Base-by-base conservation (phyloP, 1,140 invertebrate genomes). In the Dreissena rostriformis region DNA sequence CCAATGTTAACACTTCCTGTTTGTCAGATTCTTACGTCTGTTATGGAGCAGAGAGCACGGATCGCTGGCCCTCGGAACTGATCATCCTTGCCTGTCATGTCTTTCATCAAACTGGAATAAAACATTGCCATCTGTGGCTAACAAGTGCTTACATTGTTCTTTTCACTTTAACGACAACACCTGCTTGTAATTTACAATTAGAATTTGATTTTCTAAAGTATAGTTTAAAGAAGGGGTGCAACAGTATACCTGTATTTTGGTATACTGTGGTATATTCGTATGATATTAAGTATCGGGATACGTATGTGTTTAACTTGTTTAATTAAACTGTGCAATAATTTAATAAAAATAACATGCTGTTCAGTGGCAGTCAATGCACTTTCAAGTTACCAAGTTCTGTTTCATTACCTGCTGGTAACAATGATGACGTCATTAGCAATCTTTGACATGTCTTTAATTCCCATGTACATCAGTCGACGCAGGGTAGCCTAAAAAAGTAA, bases 391-490 rank as follows among this genome's bases (percentile, higher is more conserved):
- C 2, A 39, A 39, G 2, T 39, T 39, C 8, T 39, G 2, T 5
- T 39, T 39, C 8, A 28, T 78, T 87, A 93, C 93, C 92, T 91
- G 91, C 94, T 94, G 7, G 98, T 99, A 0, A 99, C 99, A 91
- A 99, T 99, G 85, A 99, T 99, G 5, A 99, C 98, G 96, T 99
- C 98, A 92, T 99, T 98, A 8, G 99, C 98, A 83, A 99, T 95
- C 22, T 96, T 96, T 90, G 97, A 98, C 87, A 99, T 94, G 92
- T 99, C 98, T 93, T 99, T 99, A 82, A 99, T 99, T 39, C 98
- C 98, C 52, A 99, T 94, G 92, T 99, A 99, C 8, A 99, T 98
- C 95, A 99, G 96, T 68, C 99, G 94, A 22, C 99, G 95, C 14
- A 99, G 93, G 82, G 98, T 97, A 0, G 92, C 88, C 93, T 94